These are phyloP conservation scores for Glossosoma conforme DNA, from an alignment of 1,140 invertebrate species.

Conservation along the genomic window DNA sequence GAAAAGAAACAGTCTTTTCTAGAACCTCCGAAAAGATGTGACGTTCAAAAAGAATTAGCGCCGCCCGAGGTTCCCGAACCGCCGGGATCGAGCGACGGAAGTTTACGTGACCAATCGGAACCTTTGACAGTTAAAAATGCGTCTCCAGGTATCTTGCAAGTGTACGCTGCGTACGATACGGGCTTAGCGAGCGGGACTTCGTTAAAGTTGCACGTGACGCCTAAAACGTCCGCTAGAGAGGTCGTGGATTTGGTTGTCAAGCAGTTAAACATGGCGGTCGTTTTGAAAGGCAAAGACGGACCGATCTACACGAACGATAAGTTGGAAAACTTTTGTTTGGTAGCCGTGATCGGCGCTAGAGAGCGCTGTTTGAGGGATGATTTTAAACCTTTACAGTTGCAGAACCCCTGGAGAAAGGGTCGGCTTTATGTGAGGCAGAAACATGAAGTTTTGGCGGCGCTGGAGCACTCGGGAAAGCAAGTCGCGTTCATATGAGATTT, in stretches of 20 bases:
- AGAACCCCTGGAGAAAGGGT: slow-evolving; percentile 94
- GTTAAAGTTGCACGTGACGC: slow-evolving; percentile 87
- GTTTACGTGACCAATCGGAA: slow-evolving; percentile 25
- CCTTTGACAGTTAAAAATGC: slow-evolving; percentile 26
- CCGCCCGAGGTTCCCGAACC: slow-evolving; percentile 29
- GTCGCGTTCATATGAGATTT: slow-evolving; percentile 52
- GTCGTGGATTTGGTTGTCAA: slow-evolving; percentile 91
- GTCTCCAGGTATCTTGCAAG: slow-evolving; percentile 65
- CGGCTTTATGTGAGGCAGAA: slow-evolving; percentile 85
- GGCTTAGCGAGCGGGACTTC: slow-evolving; percentile 87
- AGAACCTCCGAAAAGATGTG: slow-evolving; percentile 9
- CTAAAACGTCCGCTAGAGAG: slow-evolving; percentile 83
- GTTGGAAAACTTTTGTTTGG: slow-evolving; percentile 84
- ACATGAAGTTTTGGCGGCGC: slow-evolving; percentile 79
- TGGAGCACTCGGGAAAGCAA: slow-evolving; percentile 77
- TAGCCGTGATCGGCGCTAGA: slow-evolving; percentile 87
- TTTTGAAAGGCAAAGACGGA: slow-evolving; percentile 77
- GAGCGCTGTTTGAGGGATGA: slow-evolving; percentile 90
- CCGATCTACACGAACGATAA: slow-evolving; percentile 79
- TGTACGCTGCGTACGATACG: slow-evolving; percentile 93
- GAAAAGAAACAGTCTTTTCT: slow-evolving; percentile 27
- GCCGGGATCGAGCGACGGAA: slow-evolving; percentile 26
- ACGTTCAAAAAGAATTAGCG: slow-evolving; percentile 15
- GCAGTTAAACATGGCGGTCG: slow-evolving; percentile 88
- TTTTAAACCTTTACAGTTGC: slow-evolving; percentile 85